Evolutionary conservation across 2,113 vertebrate genomes (phyloP), one percentile per base, ranked within the genome.

Genomic region (Percina caprodes): DNA sequence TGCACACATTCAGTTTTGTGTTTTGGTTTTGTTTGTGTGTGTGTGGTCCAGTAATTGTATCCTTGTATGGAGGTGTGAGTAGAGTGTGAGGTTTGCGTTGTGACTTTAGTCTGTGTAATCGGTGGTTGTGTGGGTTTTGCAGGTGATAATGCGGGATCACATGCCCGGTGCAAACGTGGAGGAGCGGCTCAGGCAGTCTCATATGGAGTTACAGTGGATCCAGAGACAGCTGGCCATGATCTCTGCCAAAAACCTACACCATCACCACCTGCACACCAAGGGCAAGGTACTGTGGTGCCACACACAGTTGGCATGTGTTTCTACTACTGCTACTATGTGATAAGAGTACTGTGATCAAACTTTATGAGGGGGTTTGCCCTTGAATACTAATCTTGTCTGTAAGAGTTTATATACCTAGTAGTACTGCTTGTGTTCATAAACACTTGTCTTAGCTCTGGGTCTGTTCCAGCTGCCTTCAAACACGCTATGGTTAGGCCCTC

Each of bases 171-270:
- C 67, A 79, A 78, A 93, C 19, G 52, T 83, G 0, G 95, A 95
- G 72, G 84, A 92, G 86, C 77, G 95, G 56, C 93, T 95, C 76
- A 94, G 84, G 49, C 94, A 92, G 46, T 94, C 96, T 71, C 95
- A 94, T 91, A 81, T 89, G 19, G 95, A 96, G 82, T 91, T 96
- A 74, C 80, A 95, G 78, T 95, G 95, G 94, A 95, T 96, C 35
- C 94, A 95, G 93, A 94, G 94, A 63, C 94, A 94, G 77, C 83
- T 95, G 78, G 94, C 93, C 67, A 88, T 95, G 79, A 91, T 94
- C 63, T 79, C 88, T 62, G 65, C 74, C 45, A 93, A 94, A 69
- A 90, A 92, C 35, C 6, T 90, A 0, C 48, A 60, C n/a, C 93
- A 85, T 58, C 92, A 88, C 55, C 87, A 86, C 63, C 70, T 86